Evolutionary conservation across 2,888 invertebrate species (phyloP), one percentile per base, ranked within the genome.

Genomic region (Heliothis peltigera): DNA sequence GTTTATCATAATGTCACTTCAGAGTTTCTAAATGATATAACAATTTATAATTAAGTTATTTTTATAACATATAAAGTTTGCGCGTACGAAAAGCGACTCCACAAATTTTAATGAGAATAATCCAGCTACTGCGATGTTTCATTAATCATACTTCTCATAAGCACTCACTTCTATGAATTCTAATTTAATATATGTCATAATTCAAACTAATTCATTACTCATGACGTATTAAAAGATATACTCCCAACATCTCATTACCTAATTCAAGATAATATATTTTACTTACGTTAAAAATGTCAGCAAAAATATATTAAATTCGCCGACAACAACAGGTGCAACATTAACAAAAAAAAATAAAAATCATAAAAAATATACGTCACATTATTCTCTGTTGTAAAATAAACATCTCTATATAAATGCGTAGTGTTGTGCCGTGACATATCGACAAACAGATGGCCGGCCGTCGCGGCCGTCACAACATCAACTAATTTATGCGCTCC

Each of bases 371-470:
- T 59, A 59, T 61, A 69, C 52, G 68, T 74, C 70, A 70, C 68
- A 72, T 80, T 69, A 77, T 77, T 72, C 72, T 72, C 56, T 32
- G 47, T 46, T 63, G 63, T 49, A 47, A 71, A 65, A 79, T 76
- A 79, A 80, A 80, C 90, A 85, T 75, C 90, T 91, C 89, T 85
- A 78, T 88, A 85, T 77, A 86, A 75, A 83, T 88, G 77, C 79
- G 55, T 87, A 89, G 89, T 87, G 88, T 78, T 89, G 90, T 80
- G 82, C 84, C 83, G 85, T 93, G 94, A 95, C 93, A 93, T 93
- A 94, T 93, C 93, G 93, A 93, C 89, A 92, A 93, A 94, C 95
- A 95, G 94, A 94, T 95, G 94, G 92, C 84, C 85, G 80, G 81
- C 86, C 84, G 90, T 82, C 84, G 87, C 85, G 87, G 87, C 77